Evolutionary conservation across 92 coral and sea anemone species (phyloP), one percentile per base, ranked within the genome.

Genomic region (Siderastrea radians): DNA sequence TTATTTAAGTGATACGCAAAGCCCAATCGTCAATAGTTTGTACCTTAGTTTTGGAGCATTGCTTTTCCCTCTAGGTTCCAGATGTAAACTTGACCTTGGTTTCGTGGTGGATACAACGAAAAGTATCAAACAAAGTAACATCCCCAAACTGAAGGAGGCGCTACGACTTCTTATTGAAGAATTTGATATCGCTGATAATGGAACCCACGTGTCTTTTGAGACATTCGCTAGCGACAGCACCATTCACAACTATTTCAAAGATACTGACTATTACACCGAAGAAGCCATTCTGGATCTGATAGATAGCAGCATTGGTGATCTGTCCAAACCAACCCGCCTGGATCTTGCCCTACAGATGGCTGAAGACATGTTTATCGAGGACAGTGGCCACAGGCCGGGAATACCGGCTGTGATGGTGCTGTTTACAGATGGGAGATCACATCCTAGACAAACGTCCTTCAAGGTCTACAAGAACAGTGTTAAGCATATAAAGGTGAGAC

Each of bases 261-360:
- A 74, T 11, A 6, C 58, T 8, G 3, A 15, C 14, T 51, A 4
- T 38, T 51, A 51, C 61, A 50, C 38, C 16, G 44, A 50, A 51
- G 52, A 49, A 10, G 78, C 78, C 46, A 7, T 74, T 49, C 15
- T 74, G n/a, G 59, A 3, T 19, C 78, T 74, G 44, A 49, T 74
- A 74, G 19, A 74, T 44, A 5, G 2, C 2, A 0, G 1, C 61
- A 74, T 53, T 17, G 5, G n/a, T 44, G n/a, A 74, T 3, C 78
- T 74, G 43, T 10, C 5, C 3, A 15, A 14, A 4, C 78, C 78
- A 50, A 74, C 78, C 12, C 62, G 62, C 4, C 78, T 74, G 58
- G 95, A 91, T 77, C 73, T 70, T 61, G 95, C 91, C 2, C 62
- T 92, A 61, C 38, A 64, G 58, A 59, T 65, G 14, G 91, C 92